These are phyloP conservation scores for Misgurnus anguillicaudatus DNA, from an alignment of 2,113 vertebrate genomes.

Conservation along the genomic window DNA sequence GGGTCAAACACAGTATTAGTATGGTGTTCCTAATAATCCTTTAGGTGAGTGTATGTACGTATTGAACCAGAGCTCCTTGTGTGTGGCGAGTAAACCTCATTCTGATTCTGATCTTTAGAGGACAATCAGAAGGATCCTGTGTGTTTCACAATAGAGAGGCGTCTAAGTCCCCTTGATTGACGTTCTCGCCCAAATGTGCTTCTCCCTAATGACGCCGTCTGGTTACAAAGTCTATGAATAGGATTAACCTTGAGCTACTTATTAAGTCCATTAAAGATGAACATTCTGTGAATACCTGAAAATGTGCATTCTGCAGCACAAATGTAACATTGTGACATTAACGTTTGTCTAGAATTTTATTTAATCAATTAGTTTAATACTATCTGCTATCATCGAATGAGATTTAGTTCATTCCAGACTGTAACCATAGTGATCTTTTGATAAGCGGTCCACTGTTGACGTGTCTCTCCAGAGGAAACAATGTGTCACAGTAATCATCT, in stretches of 20 bases:
- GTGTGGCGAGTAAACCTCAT: too few species aligned
- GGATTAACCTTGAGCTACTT: constrained; percentile 44
- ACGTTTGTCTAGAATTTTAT: background rate
- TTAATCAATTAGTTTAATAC: background rate
- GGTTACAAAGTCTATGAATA: constrained; percentile 40
- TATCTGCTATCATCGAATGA: background rate
- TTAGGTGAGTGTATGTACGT: too few species aligned
- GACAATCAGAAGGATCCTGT: background rate
- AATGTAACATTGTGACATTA: background rate
- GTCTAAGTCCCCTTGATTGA: background rate
- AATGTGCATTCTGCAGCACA: constrained; percentile 4
- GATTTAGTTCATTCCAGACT: constrained; percentile 44
- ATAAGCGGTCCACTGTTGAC: constrained; percentile 27
- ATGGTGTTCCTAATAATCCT: too few species aligned
- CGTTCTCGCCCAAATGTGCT: background rate
- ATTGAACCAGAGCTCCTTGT: too few species aligned
- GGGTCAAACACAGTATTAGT: too few species aligned
- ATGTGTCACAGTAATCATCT: constrained; percentile 47
- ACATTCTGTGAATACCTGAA: constrained; percentile 7
- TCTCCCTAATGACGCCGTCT: background rate
- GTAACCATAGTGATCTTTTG: constrained; percentile 56
- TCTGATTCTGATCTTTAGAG: too few species aligned
- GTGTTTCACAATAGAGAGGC: background rate
- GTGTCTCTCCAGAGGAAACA: constrained; percentile 13
- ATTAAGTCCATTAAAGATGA: constrained; percentile 6